These are phyloP conservation scores for Pollenia griseotomentosa DNA, from an alignment of 2,888 invertebrate species.

Conservation along the genomic window DNA sequence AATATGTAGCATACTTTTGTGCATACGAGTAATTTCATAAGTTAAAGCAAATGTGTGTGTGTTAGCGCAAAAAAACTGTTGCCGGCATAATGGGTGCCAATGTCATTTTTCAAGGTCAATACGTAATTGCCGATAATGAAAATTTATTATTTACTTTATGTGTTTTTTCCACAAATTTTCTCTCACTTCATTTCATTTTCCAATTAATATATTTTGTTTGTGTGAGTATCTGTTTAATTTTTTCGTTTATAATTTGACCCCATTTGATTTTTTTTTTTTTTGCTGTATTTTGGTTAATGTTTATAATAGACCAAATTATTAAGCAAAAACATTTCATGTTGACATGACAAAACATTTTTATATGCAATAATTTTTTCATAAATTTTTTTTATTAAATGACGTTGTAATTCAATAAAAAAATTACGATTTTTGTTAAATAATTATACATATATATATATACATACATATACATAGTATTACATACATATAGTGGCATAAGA, in stretches of 20 bases:
- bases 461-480: background rate
- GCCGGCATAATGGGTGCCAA: slow-evolving; percentile 70
- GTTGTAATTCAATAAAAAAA: slow-evolving; percentile 42
- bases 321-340: slow-evolving; percentile 50
- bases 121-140: slow-evolving; percentile 83
- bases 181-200: slow-evolving; percentile 41
- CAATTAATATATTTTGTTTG: slow-evolving; percentile 25
- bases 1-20: slow-evolving; percentile 53
- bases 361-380: slow-evolving; percentile 40
- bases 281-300: slow-evolving; percentile 75
- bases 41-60: slow-evolving; percentile 5
- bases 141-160: slow-evolving; percentile 79
- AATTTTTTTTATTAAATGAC: slow-evolving; percentile 34
- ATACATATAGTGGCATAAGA: background rate
- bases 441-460: slow-evolving; percentile 44
- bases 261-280: slow-evolving; percentile 49
- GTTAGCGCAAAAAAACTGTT: slow-evolving; percentile 42
- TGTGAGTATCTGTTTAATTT: background rate
- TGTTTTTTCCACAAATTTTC: slow-evolving; percentile 39
- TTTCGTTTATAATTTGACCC: slow-evolving; percentile 57
- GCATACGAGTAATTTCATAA: background rate
- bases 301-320: slow-evolving; percentile 79
- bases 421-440: slow-evolving; percentile 50
- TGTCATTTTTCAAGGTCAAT: slow-evolving; percentile 82
- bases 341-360: slow-evolving; percentile 61